Evolutionary conservation across 2,797 vertebrate genomes (phyloP).

Genomic region (Thripadectes ignobilis): DNA sequence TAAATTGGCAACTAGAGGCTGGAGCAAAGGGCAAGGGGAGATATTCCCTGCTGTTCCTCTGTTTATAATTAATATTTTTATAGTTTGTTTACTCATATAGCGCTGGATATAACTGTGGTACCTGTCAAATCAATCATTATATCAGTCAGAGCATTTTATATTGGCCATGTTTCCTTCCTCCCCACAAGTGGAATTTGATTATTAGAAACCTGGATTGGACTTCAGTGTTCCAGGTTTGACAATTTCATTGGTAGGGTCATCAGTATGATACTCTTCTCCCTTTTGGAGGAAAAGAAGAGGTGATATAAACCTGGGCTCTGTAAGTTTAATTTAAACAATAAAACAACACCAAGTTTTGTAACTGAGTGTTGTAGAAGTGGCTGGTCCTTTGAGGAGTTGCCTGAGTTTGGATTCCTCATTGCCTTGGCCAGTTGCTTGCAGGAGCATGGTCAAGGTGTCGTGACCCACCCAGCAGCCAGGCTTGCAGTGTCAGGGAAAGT

Average conservation of each 20-base stretch:
- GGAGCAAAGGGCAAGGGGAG: background rate
- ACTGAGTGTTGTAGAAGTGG: background rate
- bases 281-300: background rate
- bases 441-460: accelerated
- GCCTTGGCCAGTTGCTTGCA: accelerated
- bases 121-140: background rate
- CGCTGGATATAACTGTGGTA: background rate
- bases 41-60: background rate
- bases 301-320: background rate
- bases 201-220: background rate
- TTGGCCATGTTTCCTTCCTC: background rate
- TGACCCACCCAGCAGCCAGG: background rate
- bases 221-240: background rate
- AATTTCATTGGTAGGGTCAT: background rate
- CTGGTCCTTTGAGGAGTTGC: background rate
- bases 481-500: background rate
- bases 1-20: background rate
- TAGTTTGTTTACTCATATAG: background rate
- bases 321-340: background rate
- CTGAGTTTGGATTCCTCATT: background rate
- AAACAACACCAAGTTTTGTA: background rate
- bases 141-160: background rate
- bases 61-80: background rate
- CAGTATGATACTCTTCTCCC: background rate
- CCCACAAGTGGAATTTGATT: background rate